Base-by-base conservation (phyloP, 2,113 vertebrate genomes). In the Micromys minutus region DNA sequence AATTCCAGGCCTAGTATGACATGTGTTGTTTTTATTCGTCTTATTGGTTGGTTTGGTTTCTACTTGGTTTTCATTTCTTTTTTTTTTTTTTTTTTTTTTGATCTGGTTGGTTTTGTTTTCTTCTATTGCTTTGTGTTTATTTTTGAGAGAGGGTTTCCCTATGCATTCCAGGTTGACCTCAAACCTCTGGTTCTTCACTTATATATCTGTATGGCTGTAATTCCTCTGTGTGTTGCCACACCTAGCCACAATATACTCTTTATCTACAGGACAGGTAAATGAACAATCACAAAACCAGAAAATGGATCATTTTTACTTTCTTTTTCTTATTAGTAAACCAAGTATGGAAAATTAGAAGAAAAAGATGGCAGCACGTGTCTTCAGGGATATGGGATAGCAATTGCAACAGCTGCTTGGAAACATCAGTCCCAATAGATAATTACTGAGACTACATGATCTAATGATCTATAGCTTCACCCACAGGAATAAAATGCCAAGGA, bases 241-340 rank as follows among this genome's bases (percentile, higher is more conserved):
- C 29, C 42, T 42, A 63, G 8, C 10, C 45, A 36, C 29, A 29
- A 36, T 61, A 91, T 67, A 85, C 15, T 94, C 65, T 21, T 67
- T 59, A 81, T 29, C 92, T 81, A 50, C 52, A 16, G 31, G 39
- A 34, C 76, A 57, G 12, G 47, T 36, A 84, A 84, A 63, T 84
- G 39, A 39, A 39, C 52, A 72, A 47, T 24, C 85, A 93, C 42
- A 83, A 91, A 83, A n/a, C 4, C 31, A 12, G 22, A 5, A 17
- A 26, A 45, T 52, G 12, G 45, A 71, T 74, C 31, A 79, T 50
- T 77, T 94, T 83, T 50, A 34, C 31, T 67, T 65, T 13, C 24
- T 79, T 72, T 88, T 89, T 65, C 5, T 50, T 83, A 55, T 61
- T 63, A 61, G 22, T 89, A 89, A 95, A 77, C 3, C 57, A 96